Percentiles rank a stretch among this genome's conserved stretches.
Evolutionary conservation across 2,888 invertebrate species (phyloP).

Genomic region (Drosophila sordidula): DNA sequence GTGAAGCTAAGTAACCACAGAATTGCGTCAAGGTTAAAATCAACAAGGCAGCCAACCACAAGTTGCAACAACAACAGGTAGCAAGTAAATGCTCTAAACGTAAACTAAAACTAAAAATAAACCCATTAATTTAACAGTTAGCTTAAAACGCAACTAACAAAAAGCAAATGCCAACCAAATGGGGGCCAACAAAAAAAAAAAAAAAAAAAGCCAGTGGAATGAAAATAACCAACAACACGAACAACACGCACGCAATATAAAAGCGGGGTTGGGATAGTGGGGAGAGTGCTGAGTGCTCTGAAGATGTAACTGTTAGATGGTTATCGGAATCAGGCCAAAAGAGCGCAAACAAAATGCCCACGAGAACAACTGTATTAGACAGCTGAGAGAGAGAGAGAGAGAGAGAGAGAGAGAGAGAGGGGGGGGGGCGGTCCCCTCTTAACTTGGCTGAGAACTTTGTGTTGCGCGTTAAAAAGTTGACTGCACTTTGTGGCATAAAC

Average conservation of each 20-base stretch:
- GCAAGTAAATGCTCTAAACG: slow-evolving; percentile 35
- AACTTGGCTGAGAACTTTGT: slow-evolving; percentile 15
- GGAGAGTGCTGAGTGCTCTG: background rate
- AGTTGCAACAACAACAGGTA: slow-evolving; percentile 18
- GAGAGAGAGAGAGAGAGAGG: too few species aligned
- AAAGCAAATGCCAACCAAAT: slow-evolving; percentile 9
- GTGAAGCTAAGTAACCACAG: slow-evolving; percentile 55
- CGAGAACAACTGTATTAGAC: slow-evolving; percentile 4
- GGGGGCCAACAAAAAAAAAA: slow-evolving; percentile 9
- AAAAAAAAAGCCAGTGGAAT: slow-evolving; percentile 11
- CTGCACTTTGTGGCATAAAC: slow-evolving; percentile 37
- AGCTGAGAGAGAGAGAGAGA: too few species aligned
- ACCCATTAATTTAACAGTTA: slow-evolving; percentile 68
- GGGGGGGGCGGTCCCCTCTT: background rate
- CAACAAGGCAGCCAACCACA: slow-evolving; percentile 41
- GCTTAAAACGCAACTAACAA: slow-evolving; percentile 50
- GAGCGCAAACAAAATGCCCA: slow-evolving; percentile 32
- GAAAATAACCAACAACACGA: slow-evolving; percentile 12
- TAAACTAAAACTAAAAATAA: slow-evolving; percentile 51
- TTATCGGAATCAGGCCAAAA: slow-evolving; percentile 30
- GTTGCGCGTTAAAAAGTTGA: slow-evolving; percentile 37
- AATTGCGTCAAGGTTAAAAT: slow-evolving; percentile 60
- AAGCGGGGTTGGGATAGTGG: background rate
- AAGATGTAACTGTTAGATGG: slow-evolving; percentile 34
- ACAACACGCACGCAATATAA: slow-evolving; percentile 25